Evolutionary conservation across 2,113 vertebrate species (phyloP), one percentile per base, ranked within the genome.

Genomic region (Agelaius tricolor): DNA sequence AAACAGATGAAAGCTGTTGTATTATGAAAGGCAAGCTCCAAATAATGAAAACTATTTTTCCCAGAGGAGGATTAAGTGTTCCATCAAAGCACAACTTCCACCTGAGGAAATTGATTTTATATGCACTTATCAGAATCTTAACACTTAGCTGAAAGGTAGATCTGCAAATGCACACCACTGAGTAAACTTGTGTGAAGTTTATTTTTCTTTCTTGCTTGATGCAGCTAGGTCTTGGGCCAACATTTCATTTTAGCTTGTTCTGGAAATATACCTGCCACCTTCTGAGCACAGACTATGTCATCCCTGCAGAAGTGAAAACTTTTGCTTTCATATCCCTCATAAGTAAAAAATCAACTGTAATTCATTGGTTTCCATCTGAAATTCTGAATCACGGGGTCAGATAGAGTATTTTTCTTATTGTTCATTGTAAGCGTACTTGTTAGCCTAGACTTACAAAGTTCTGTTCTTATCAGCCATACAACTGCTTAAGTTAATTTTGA

Each of bases 31-130:
- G 54, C 15, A 6, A 19, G 84, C 11, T 75, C 59, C 63, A 87
- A 92, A 92, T 94, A 95, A 93, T 90, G 93, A 96, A 97, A 95
- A 87, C 41, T 67, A 63, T 39, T 95, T 97, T 85, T 93, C 82
- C 69, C 75, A 89, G 85, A 95, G 92, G 63, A 97, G 61, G 33
- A 95, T 94, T 94, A 96, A 96, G 15, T 14, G 15, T 79, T 97
- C 81, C 66, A 63, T 87, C 54, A 78, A 94, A 93, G 27, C 51
- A 69, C 77, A 93, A 68, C 15, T 94, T 77, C 62, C 51, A 59
- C 72, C 19, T 77, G 44, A 88, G 67, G 62, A 96, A 97, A 91
- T 61, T 63, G 39, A 86, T 97, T 96, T 95, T 83, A 16, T 86
- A 75, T 63, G 57, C 54, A 65, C 8, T 76, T 73, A 78, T 46